These are phyloP conservation scores for Lagria hirta DNA, from an alignment of 2,888 invertebrate genomes.

Conservation along the genomic window DNA sequence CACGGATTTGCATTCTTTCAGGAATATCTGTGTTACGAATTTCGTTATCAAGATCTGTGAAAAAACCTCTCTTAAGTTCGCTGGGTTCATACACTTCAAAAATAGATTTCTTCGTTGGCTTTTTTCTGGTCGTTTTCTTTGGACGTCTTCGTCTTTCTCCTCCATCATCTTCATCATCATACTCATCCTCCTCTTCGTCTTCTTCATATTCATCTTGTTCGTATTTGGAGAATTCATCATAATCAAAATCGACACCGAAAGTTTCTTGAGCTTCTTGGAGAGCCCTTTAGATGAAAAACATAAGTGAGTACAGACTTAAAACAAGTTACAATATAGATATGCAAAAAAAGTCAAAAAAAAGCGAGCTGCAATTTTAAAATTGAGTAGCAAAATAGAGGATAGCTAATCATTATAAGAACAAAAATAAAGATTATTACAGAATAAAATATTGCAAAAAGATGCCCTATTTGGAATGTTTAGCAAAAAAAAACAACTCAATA, in stretches of 20 bases:
- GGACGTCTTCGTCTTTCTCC: slow-evolving; percentile 60
- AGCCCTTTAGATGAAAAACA: slow-evolving; percentile 58
- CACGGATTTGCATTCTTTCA: slow-evolving; percentile 89
- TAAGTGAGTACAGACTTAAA: too few relatives aligned
- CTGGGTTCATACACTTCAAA: slow-evolving; percentile 97
- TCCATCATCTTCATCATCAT: slow-evolving; percentile 76
- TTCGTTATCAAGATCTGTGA: slow-evolving; percentile 91
- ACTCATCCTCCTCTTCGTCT: slow-evolving; percentile 76
- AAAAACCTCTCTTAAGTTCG: slow-evolving; percentile 93
- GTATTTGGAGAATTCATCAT: slow-evolving; percentile 85
- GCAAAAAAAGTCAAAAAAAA: slow-evolving; percentile 2
- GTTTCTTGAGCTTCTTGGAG: slow-evolving; percentile 98
- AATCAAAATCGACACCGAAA: slow-evolving; percentile 98
- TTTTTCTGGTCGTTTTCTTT: slow-evolving; percentile 75
- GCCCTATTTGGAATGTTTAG: too few relatives aligned
- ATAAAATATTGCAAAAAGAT: too few relatives aligned
- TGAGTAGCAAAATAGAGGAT: too few relatives aligned
- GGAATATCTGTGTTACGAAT: slow-evolving; percentile 86
- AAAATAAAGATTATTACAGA: too few relatives aligned
- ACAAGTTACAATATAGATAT: slow-evolving; percentile 3
- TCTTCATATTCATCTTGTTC: slow-evolving; percentile 85
- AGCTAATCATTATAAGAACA: too few relatives aligned
- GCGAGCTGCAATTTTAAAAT: too few relatives aligned
- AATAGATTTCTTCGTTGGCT: slow-evolving; percentile 80
- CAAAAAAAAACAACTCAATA: too few relatives aligned